phyloP scores from a whole-genome alignment of 2,888 invertebrate species.

The Sialis fuliginosa region DNA sequence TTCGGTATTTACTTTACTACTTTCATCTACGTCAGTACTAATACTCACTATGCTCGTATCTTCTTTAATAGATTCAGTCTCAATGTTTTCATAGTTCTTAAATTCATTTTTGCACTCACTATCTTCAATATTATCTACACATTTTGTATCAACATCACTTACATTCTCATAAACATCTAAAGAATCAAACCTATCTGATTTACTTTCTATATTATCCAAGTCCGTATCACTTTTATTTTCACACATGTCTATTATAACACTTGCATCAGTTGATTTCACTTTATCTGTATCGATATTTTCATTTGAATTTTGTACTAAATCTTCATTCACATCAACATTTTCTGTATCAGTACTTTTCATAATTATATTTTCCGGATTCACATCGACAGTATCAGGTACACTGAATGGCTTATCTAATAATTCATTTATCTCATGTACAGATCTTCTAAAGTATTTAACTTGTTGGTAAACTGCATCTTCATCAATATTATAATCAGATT shows the following conservation, averaged over 20 bases:
- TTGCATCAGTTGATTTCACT: background rate
- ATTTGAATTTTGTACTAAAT: background rate
- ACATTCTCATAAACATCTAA: conserved; percentile 1
- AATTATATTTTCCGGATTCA: background rate
- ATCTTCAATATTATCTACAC: conserved; percentile 18
- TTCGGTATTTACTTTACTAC: background rate
- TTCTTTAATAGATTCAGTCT: conserved; percentile 11
- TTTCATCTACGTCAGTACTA: background rate
- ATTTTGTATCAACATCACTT: background rate
- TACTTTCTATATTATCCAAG: conserved; percentile 14
- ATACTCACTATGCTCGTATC: conserved; percentile 1
- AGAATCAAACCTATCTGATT: conserved; percentile 2
- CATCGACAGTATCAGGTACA: background rate
- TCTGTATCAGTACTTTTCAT: background rate
- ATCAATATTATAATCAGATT: conserved; percentile 21
- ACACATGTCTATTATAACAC: background rate
- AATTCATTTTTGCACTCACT: conserved; percentile 15
- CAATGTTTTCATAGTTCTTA: conserved; percentile 21
- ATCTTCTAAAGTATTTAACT: conserved; percentile 56
- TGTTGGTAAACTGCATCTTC: conserved; percentile 46
- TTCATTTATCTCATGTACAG: conserved; percentile 57
- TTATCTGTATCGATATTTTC: background rate
- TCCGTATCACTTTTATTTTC: conserved; percentile 1
- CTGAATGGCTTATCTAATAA: conserved; percentile 19
- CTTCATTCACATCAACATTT: background rate